Evolutionary conservation across 2,888 invertebrate genomes (phyloP), one percentile per base, ranked within the genome.

Genomic region (Therioaphis trifolii): DNA sequence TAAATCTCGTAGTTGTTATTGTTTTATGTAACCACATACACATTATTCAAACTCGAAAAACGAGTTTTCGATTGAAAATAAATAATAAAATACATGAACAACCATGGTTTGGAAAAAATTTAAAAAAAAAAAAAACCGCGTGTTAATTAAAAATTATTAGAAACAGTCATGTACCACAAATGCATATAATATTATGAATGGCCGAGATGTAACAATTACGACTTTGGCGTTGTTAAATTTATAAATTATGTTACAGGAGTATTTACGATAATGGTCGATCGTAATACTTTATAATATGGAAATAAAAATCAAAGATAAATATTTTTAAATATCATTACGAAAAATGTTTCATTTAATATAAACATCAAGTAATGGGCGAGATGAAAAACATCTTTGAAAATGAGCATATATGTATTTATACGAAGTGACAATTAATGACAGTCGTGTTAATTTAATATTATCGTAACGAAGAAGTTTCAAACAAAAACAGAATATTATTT

Each of bases 111-210:
- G 9, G 12, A 58, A 5, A n/a, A 4, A n/a, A n/a, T n/a, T n/a
- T n/a, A n/a, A n/a, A n/a, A 58, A 58, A 12, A 58, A 58, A 21
- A 58, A 58, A 29, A 29, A 18, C 29, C 1, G 18, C 2, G 12
- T 35, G 72, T 72, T 52, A n/a, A 15, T 72, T 52, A 14, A 35
- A 72, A 52, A 52, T 52, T 52, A 52, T 72, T 21, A 52, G n/a
- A n/a, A 14, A 72, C 27, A 7, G 21, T 21, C 35, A 58, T 12
- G 58, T 35, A 35, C 4, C 7, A 35, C 3, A 35, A 9, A 21
- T 58, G 58, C 52, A 52, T 49, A 15, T 46, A 24, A 15, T 71
- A 72, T 29, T 24, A 18, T 5, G 29, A 72, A 72, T 49, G 4
- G n/a, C 49, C 1, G 5, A 72, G 29, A 52, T 14, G 7, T 49